A percentile compares a stretch with the other conserved stretches of the same genome.
These are phyloP conservation scores for Aspidapion aeneum DNA, from an alignment of 2,888 invertebrate species.

Conservation along the genomic window DNA sequence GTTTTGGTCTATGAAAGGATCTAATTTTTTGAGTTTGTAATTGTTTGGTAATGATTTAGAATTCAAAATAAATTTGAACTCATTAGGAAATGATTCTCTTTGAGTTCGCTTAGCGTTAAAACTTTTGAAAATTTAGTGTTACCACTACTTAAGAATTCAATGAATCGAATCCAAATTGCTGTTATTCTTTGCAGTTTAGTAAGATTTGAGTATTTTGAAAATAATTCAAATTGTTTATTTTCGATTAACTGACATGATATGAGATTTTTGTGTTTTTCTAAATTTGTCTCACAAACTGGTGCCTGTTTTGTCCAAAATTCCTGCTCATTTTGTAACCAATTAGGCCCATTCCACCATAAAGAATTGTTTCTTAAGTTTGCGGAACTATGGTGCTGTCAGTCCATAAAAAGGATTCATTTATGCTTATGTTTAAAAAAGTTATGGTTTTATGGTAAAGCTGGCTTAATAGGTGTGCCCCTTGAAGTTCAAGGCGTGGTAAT, in stretches of 20 bases:
- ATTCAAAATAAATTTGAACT: conserved; percentile 6
- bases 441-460: conserved; percentile 11
- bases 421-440: conserved; percentile 5
- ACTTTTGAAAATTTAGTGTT: not conserved
- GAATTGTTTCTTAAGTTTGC: conserved; percentile 22
- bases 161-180: not conserved
- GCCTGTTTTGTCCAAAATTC: not conserved
- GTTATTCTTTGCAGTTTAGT: not conserved
- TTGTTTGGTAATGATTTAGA: not conserved
- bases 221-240: not conserved
- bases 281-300: not conserved
- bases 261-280: not conserved
- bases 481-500: conserved; percentile 11
- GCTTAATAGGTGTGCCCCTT: conserved; percentile 9
- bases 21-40: conserved; percentile 4
- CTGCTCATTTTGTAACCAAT: not conserved
- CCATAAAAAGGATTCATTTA: conserved; percentile 4
- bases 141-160: not conserved
- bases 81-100: conserved; percentile 5
- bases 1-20: conserved; percentile 11
- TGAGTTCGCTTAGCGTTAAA: conserved; percentile 6
- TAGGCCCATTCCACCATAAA: conserved; percentile 8
- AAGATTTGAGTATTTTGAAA: not conserved
- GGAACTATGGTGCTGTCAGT: conserved; percentile 6
- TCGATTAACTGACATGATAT: not conserved